Conservation (phyloP, 2,113 vertebrate species). For the Semicossyphus pulcher region DNA sequence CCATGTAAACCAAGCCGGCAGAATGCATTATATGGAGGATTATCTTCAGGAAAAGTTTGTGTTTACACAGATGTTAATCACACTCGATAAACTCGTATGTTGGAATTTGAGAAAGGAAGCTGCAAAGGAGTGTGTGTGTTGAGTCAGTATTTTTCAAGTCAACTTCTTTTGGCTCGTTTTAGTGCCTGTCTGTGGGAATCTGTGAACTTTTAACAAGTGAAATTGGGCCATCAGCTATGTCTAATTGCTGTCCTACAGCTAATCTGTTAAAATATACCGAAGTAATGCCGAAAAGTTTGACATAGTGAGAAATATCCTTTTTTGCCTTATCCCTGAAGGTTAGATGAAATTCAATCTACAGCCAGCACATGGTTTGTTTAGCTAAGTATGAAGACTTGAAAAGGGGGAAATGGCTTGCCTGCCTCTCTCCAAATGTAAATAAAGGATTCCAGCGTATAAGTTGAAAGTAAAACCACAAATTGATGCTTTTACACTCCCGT, state of each 20-base stretch:
- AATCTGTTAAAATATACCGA: background rate
- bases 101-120: slow-evolving; percentile 32
- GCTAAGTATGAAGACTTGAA: background rate
- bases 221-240: slow-evolving; percentile 19
- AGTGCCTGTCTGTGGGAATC: slow-evolving; percentile 15
- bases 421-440: background rate
- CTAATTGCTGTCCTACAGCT: slow-evolving; percentile 23
- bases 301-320: background rate
- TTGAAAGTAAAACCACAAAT: no score
- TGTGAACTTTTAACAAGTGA: background rate
- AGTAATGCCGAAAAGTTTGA: background rate
- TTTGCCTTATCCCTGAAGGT: background rate
- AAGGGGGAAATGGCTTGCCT: background rate
- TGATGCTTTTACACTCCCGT: no score
- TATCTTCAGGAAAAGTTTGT: slow-evolving; percentile 71
- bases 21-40: slow-evolving; percentile 60
- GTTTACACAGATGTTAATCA: slow-evolving; percentile 78
- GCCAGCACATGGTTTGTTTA: background rate
- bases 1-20: slow-evolving; percentile 52
- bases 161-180: slow-evolving; percentile 29
- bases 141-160: slow-evolving; percentile 16
- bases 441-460: no score
- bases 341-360: background rate
- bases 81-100: slow-evolving; percentile 50
- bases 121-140: slow-evolving; percentile 15